Base-by-base conservation (phyloP, 2,888 invertebrate genomes). In the Rapana venosa region DNA sequence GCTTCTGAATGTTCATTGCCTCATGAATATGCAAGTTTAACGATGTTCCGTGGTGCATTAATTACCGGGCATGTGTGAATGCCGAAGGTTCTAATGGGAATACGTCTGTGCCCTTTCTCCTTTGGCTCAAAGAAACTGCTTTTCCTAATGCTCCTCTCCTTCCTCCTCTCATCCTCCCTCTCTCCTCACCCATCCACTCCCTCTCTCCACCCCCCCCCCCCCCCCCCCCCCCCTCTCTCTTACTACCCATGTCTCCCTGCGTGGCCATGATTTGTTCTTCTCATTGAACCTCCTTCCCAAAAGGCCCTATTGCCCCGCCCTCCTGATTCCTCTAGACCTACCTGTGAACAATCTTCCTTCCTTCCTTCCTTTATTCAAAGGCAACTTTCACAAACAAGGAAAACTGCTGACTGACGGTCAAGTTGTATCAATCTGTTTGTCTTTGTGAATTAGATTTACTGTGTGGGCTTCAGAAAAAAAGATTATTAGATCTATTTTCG, bases 1-100 rank as follows among this genome's bases (percentile, higher is more conserved):
- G 86, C 58, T 66, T 66, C 4, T 30, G 61, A 66, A n/a, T 58
- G 61, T 86, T 86, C 86, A 86, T 66, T n/a, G 61, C 86, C 66
- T 86, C 86, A 86, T 86, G 86, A 86, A 86, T 86, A 86, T 86
- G 61, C 86, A 86, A 86, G 47, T 61, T 56, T 86, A 35, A 86
- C 86, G 86, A 66, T 35, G 58, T 58, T 58, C 58, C 13, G 20
- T 58, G n/a, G 86, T 47, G 86, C 86, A 86, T 61, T 86, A 86
- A 86, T 61, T 86, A 66, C 35, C 86, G 22, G 22, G 15, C 15
- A 86, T 58, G 86, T 66, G 86, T 20, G 86, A 86, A 86, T 66
- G 58, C 61, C 61, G 66, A 58, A 66, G 61, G 35, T 20, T 35
- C 86, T 58, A 86, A 35, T 86, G 86, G 0, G 61, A 20, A 66